Evolutionary conservation across 1,140 invertebrate species (phyloP), one percentile per base, ranked within the genome.

Genomic region (Papilio polyxenes): DNA sequence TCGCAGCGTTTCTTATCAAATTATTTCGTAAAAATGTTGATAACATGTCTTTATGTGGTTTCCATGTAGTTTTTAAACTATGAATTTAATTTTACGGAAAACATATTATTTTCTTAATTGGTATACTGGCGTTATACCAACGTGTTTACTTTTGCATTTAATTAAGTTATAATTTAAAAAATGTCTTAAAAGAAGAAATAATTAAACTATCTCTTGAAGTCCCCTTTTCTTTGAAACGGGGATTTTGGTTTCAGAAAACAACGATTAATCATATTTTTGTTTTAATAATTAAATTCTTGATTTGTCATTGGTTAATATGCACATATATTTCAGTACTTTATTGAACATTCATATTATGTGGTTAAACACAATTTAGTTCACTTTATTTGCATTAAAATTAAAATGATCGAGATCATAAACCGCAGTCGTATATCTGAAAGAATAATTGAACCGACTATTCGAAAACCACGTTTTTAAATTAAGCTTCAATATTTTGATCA

Each of bases 381-480:
- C 65, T 69, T 40, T 3, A 72, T 72, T 72, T 72, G 31, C 23
- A 72, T 37, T 72, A 37, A 72, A 17, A 72, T 37, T 72, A 72
- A 15, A 17, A 72, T 65, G 23, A 65, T 72, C 65, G 65, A 72
- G 5, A 72, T 40, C 23, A 3, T 13, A 23, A 17, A 40, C 65
- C 65, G 65, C 65, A 72, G 15, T 37, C 62, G 62, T 65, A 65
- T 31, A 65, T 65, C 59, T 8, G 65, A 72, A 40, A 72, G 31
- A 72, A 72, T 37, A 17, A 72, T 72, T 72, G 65, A 37, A 72
- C 65, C 11, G 23, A 72, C 37, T 72, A 72, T 72, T 72, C 31
- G 65, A 37, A 72, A 72, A 72, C 65, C 65, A 72, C 65, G 65
- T 37, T 72, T 72, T 72, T 40, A 72, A 72, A 72, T 72, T 72